Conservation (phyloP, 2,113 vertebrate species). For the Calyptomena viridis region DNA sequence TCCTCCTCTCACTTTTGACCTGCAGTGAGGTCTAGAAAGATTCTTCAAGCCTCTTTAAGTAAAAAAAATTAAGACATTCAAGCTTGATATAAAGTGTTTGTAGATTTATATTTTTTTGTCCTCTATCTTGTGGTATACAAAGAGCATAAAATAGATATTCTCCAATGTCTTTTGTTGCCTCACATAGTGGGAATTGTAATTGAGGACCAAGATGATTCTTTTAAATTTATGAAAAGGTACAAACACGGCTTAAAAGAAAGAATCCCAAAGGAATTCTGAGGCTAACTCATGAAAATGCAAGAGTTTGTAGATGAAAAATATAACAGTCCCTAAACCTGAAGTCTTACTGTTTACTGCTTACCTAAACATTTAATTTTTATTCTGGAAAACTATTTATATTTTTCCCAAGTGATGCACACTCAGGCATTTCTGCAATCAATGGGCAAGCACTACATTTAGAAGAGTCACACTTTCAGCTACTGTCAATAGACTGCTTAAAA, state of each 20-base stretch:
- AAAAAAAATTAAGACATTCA: background rate
- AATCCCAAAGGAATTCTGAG: background rate
- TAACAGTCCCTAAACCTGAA: background rate
- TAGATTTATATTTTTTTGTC: background rate
- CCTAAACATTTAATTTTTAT: background rate
- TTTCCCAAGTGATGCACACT: background rate
- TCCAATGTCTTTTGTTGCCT: background rate
- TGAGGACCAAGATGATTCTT: background rate
- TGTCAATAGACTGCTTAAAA: background rate
- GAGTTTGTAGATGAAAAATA: background rate
- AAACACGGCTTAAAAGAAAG: background rate
- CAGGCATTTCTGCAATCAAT: background rate
- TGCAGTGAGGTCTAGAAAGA: background rate
- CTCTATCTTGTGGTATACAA: background rate
- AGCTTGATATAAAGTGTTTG: background rate
- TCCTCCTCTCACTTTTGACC: background rate
- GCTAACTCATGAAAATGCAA: background rate
- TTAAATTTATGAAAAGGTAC: background rate
- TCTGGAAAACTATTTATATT: background rate
- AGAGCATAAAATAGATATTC: background rate
- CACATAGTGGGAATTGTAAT: background rate
- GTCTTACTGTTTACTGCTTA: background rate
- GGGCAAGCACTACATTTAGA: background rate
- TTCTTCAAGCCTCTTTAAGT: background rate
- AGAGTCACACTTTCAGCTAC: background rate